Base-by-base conservation (phyloP, 2,888 invertebrate species). In the Amphipoea oculea region DNA sequence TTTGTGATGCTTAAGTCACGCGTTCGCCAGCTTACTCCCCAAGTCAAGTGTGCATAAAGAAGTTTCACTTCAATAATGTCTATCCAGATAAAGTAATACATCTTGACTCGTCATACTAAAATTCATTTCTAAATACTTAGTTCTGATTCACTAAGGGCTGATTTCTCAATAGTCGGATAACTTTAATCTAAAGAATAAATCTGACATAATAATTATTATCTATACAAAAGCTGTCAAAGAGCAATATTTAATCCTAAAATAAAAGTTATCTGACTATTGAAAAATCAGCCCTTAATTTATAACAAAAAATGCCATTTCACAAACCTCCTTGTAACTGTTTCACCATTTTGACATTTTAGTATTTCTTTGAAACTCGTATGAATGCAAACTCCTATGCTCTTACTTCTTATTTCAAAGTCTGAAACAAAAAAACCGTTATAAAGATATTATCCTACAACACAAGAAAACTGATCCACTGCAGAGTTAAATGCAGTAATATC, bases 351-450 rank as follows among this genome's bases (percentile, higher is more conserved):
- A 96, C 99, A 99, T 91, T 98, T 98, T 20, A 99, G 92, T 80
- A 98, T 97, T 96, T 99, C 99, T 92, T 99, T 99, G 92, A 98
- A 98, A 92, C 98, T 98, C 3, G 99, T 98, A 89, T 98, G 98
- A 82, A 98, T 98, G 91, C 99, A 99, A 68, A 98, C 98, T 75
- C 98, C 98, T 90, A 98, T 98, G 92, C 98, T 98, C 94, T 98
- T 98, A 92, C 98, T 99, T 75, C 98, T 97, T 84, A 98, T 98
- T 96, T 99, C 99, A 94, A 98, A 98, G 86, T 98, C 98, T 97
- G 93, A 73, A 97, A 83, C 51, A 42, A 79, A 65, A 71, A 62
- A 71, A 48, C 0, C 0, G 29, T 12, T 12, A 36, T 29, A n/a
- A 36, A 63, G 20, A 57, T 36, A 60, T 7, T 45, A 9, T 63